Conservation (phyloP, 2,797 vertebrate species). For the Brachymystax lenok region DNA sequence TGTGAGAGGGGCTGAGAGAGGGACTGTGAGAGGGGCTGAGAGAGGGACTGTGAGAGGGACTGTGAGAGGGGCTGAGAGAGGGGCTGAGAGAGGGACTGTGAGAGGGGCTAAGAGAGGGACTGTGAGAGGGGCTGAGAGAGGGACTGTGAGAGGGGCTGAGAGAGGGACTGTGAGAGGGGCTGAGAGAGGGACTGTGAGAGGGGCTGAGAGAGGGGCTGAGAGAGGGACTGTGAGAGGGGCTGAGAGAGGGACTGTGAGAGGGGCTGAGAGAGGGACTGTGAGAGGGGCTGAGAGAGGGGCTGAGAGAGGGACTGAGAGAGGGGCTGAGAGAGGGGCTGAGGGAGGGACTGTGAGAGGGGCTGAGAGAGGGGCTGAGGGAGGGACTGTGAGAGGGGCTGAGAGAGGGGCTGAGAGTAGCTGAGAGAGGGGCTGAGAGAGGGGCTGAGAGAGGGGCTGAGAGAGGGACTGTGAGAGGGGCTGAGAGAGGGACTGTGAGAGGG, state of each 20-base stretch:
- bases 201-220: too few relatives aligned
- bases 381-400: too few relatives aligned
- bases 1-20: too few relatives aligned
- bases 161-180: constrained; percentile 1
- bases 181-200: background rate
- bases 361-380: background rate
- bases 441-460: too few relatives aligned
- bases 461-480: too few relatives aligned
- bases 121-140: too few relatives aligned
- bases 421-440: background rate
- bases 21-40: background rate
- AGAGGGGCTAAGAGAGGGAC: background rate
- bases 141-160: too few relatives aligned
- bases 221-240: constrained; percentile 3
- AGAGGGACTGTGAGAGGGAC: background rate
- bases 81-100: constrained; percentile 3
- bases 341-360: constrained; percentile 3
- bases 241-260: constrained; percentile 6
- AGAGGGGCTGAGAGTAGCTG: background rate
- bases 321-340: background rate
- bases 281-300: too few relatives aligned
- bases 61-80: background rate
- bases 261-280: background rate
- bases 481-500: background rate
- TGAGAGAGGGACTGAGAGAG: too few relatives aligned